Evolutionary conservation across 2,888 invertebrate genomes (phyloP).

Genomic region (Neria commutata): DNA sequence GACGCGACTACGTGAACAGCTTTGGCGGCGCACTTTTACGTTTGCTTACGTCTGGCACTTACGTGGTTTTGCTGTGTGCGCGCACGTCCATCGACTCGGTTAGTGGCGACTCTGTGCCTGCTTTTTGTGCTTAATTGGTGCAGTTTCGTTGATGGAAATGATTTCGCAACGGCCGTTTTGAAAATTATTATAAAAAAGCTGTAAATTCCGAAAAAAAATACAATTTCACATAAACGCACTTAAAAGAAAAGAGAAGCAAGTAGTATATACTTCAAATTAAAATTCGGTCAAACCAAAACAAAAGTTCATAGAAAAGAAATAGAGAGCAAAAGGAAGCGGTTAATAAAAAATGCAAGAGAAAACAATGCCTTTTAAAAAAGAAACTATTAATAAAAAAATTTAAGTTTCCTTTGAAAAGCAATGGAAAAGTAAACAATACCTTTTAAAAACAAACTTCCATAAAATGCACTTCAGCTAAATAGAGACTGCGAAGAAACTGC

Average conservation of each 20-base stretch:
- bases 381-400: not conserved
- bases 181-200: not conserved
- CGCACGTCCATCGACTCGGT: too few relatives aligned
- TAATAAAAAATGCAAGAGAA: too few relatives aligned
- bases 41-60: slow-evolving; percentile 7
- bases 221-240: too few relatives aligned
- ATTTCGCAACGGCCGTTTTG: too few relatives aligned
- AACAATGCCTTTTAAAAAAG: not conserved
- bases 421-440: not conserved
- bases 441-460: not conserved
- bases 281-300: too few relatives aligned
- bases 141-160: slow-evolving; percentile 15
- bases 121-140: slow-evolving; percentile 36
- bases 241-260: too few relatives aligned
- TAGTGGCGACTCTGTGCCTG: slow-evolving; percentile 41
- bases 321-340: too few relatives aligned
- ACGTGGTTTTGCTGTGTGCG: slow-evolving; percentile 33
- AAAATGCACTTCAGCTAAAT: too few relatives aligned
- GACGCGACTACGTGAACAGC: slow-evolving; percentile 7
- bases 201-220: not conserved
- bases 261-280: too few relatives aligned
- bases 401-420: not conserved
- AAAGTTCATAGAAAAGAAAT: too few relatives aligned
- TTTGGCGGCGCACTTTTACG: slow-evolving; percentile 11
- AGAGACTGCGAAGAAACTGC: too few relatives aligned